phyloP scores from a whole-genome alignment of 2,888 invertebrate genomes.

The Thecocarcelia acutangulata region DNA sequence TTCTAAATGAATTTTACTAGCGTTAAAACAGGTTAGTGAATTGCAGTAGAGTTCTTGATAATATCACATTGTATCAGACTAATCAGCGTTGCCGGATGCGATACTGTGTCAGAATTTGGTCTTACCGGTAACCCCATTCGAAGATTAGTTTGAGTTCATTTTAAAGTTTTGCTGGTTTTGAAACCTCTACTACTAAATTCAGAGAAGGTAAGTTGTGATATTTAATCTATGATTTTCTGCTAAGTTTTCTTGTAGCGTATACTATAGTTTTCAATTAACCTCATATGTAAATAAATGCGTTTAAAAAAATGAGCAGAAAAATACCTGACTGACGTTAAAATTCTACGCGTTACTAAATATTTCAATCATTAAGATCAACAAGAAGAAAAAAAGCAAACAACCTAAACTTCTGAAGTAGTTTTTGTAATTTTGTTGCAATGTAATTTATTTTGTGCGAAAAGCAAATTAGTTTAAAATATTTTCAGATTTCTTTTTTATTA shows the following conservation, averaged over 20 bases:
- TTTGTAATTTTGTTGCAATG: constrained; percentile 7
- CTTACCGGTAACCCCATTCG: too few species aligned
- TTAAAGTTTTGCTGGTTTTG: too few species aligned
- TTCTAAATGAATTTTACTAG: too few species aligned
- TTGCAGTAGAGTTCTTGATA: too few species aligned
- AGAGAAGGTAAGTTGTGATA: too few species aligned
- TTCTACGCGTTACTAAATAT: constrained; percentile 25
- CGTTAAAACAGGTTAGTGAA: too few species aligned
- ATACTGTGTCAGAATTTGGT: too few species aligned
- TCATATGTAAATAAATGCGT: neutral
- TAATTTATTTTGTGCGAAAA: constrained; percentile 40
- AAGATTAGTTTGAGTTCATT: too few species aligned
- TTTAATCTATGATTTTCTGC: too few species aligned
- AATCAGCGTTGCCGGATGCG: too few species aligned
- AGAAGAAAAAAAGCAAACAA: constrained; percentile 1
- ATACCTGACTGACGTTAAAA: constrained; percentile 61
- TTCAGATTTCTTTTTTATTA: constrained; percentile 46
- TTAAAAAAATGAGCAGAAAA: constrained; percentile 25
- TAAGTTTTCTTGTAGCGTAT: neutral
- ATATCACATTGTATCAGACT: too few species aligned
- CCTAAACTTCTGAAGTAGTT: constrained; percentile 16
- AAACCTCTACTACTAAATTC: too few species aligned
- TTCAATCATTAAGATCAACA: constrained; percentile 36
- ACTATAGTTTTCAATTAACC: constrained; percentile 33
- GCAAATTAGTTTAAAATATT: constrained; percentile 42